Base-by-base conservation (phyloP, 2,888 invertebrate genomes). In the Dinocampus coccinellae region DNA sequence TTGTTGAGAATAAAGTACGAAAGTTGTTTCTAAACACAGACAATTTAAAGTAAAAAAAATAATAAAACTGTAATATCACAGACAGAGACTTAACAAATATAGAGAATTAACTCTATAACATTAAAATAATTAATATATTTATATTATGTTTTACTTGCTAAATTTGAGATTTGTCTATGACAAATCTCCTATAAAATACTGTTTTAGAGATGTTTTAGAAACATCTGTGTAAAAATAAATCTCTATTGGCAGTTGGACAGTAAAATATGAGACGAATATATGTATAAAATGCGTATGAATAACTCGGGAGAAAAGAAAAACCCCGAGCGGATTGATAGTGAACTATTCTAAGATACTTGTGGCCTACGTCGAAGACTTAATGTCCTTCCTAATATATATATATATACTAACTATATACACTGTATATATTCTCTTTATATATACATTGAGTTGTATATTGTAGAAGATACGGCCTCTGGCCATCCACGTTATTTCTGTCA, bases 401-500 rank as follows among this genome's bases (percentile, higher is more conserved):
- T 34, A 24, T 61, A 52, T 36, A 52, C 6, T 53, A 16, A 26
- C 29, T 52, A 39, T n/a, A 24, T 63, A 13, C 63, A 69, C 69
- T 4, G n/a, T 47, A 36, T 11, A 53, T 13, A 33, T 34, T 33
- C 58, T 16, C 16, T 13, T 7, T 29, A 29, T 58, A 33, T 16
- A 58, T 58, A 16, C 33, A n/a, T 58, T 9, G 2, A 58, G 29
- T 10, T 33, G 9, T 70, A 65, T 66, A 67, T 61, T 71, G 72
- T 69, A 10, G 36, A 22, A 24, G 7, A 29, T 29, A 29, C 16
- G 16, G 47, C 69, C 42, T 77, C 75, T n/a, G 72, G 72, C 77
- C 73, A 72, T 73, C 73, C 76, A 78, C 78, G 85, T 86, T 86
- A 86, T 86, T 86, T 86, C 84, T 82, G 86, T 86, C 85, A 85